phyloP scores from a whole-genome alignment of 2,113 vertebrate species.

The Pollachius pollachius region DNA sequence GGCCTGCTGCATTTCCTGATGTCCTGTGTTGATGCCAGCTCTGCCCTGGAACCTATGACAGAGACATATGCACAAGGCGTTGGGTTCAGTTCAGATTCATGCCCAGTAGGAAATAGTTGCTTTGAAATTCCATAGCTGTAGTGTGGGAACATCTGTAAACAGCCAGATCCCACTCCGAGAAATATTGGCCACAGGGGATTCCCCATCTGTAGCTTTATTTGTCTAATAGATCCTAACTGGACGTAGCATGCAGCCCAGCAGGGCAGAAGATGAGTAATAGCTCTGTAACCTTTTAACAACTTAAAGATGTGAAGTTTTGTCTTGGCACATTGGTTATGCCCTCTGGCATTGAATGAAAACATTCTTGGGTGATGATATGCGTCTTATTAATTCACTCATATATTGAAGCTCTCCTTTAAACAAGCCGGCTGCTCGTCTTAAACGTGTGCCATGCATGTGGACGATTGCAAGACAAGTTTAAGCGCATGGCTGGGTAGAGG shows the following conservation, averaged over 20 bases:
- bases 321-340: slow-evolving; percentile 21
- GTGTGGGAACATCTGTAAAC: slow-evolving; percentile 34
- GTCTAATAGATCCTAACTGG: slow-evolving; percentile 12
- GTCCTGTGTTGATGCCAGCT: no score
- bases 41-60: no score
- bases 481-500: no score
- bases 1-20: no score
- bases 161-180: slow-evolving; percentile 34
- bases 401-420: not conserved
- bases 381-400: slow-evolving; percentile 12
- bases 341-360: slow-evolving; percentile 40
- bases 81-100: no score
- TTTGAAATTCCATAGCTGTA: slow-evolving; percentile 46
- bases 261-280: slow-evolving; percentile 32
- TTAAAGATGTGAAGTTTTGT: slow-evolving; percentile 47
- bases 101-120: slow-evolving; percentile 47
- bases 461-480: no score
- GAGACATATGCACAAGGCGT: no score
- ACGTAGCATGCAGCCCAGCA: slow-evolving; percentile 5
- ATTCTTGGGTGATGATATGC: slow-evolving; percentile 28
- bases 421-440: no score
- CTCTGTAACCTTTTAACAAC: slow-evolving; percentile 41
- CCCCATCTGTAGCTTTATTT: slow-evolving; percentile 35
- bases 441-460: no score
- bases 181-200: slow-evolving; percentile 26